These are phyloP conservation scores for Onychorhynchus coronatus DNA, from an alignment of 2,113 vertebrate genomes.

Conservation along the genomic window DNA sequence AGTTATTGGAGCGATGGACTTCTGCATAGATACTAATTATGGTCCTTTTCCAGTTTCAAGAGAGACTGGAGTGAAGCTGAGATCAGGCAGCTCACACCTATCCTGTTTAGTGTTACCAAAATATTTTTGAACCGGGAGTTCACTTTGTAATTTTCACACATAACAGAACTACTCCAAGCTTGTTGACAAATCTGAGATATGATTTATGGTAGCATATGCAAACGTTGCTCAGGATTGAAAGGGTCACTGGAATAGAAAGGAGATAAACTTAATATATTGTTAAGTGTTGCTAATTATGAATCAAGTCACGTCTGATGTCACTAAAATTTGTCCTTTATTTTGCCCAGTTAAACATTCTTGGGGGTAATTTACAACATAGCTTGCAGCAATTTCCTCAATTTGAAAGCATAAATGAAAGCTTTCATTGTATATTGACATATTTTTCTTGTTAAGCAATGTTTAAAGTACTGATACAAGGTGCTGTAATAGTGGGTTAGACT, in stretches of 20 bases:
- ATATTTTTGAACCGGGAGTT: slow-evolving; percentile 50
- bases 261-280: slow-evolving; percentile 73
- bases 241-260: slow-evolving; percentile 70
- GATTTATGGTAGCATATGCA: slow-evolving; percentile 75
- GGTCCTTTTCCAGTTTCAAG: neutral
- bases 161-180: slow-evolving; percentile 49
- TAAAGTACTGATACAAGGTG: slow-evolving; percentile 82
- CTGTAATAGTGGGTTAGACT: slow-evolving; percentile 81
- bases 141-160: slow-evolving; percentile 65
- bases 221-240: slow-evolving; percentile 65
- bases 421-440: slow-evolving; percentile 82
- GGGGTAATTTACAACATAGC: slow-evolving; percentile 81
- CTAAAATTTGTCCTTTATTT: slow-evolving; percentile 72
- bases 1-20: neutral
- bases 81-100: neutral
- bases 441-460: slow-evolving; percentile 86
- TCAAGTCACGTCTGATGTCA: slow-evolving; percentile 59
- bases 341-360: slow-evolving; percentile 78
- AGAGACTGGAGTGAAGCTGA: neutral
- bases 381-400: slow-evolving; percentile 80
- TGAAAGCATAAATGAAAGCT: slow-evolving; percentile 80
- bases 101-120: neutral
- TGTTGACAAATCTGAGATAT: slow-evolving; percentile 75
- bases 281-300: slow-evolving; percentile 80
- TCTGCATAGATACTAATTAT: neutral